These are phyloP conservation scores for Lophius piscatorius DNA, from an alignment of 2,113 vertebrate species.

Conservation along the genomic window DNA sequence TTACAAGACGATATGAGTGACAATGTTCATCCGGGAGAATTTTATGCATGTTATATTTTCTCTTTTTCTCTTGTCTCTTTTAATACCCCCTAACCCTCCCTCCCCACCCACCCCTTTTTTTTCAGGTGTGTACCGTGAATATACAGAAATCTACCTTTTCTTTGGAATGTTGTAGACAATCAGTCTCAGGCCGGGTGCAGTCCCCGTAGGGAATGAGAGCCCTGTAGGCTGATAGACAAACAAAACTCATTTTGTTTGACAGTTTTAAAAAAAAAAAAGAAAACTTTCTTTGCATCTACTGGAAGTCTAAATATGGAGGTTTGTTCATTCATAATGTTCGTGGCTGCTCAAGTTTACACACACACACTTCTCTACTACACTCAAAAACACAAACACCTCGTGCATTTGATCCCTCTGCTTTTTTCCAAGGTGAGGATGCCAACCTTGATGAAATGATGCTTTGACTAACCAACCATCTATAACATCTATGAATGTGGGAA, in stretches of 20 bases:
- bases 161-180: conserved; percentile 82
- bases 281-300: conserved; percentile 73
- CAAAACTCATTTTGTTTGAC: conserved; percentile 54
- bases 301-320: conserved; percentile 78
- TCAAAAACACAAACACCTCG: conserved; percentile 77
- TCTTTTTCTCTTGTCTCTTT: conserved; percentile 43
- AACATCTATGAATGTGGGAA: conserved; percentile 88
- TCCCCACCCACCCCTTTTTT: conserved; percentile 18
- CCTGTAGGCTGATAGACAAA: conserved; percentile 72
- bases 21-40: conserved; percentile 77
- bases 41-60: conserved; percentile 78
- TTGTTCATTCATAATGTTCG: conserved; percentile 70
- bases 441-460: conserved; percentile 82
- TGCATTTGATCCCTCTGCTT: conserved; percentile 78
- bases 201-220: conserved; percentile 67
- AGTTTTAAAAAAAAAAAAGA: conserved; percentile 21
- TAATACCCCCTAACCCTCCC: neutral
- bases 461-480: conserved; percentile 86
- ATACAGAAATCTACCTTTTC: conserved; percentile 68
- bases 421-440: conserved; percentile 78
- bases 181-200: conserved; percentile 80
- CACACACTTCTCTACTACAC: conserved; percentile 70
- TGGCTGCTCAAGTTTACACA: conserved; percentile 83
- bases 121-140: conserved; percentile 74
- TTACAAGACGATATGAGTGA: conserved; percentile 77